phyloP scores from a whole-genome alignment of 2,113 vertebrate genomes.

The Serilophus lunatus region DNA sequence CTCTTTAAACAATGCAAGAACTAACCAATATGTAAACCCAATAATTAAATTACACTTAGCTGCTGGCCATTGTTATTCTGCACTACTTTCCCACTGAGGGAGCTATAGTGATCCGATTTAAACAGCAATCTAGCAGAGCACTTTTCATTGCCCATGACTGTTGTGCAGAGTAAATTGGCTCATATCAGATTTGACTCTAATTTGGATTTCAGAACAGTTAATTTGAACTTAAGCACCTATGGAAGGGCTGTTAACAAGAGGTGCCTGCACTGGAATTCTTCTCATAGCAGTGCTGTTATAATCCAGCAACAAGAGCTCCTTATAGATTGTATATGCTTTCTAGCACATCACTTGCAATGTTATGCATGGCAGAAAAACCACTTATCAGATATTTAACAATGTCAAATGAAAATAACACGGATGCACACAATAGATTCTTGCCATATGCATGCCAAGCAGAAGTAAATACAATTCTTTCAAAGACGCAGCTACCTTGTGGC shows the following conservation, averaged over 20 bases:
- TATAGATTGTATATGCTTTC: background rate
- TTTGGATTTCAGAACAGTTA: slow-evolving; percentile 63
- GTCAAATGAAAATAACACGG: background rate
- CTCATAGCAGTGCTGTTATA: background rate
- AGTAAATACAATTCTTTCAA: background rate
- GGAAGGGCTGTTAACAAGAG: slow-evolving; percentile 44
- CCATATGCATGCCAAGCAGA: background rate
- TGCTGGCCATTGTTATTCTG: slow-evolving; percentile 32
- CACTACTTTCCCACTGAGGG: background rate
- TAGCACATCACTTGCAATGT: background rate
- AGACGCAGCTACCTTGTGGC: background rate
- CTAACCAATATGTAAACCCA: slow-evolving; percentile 20
- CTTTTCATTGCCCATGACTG: slow-evolving; percentile 41
- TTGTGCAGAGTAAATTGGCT: slow-evolving; percentile 51
- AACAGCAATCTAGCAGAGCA: slow-evolving; percentile 45
- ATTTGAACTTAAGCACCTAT: slow-evolving; percentile 64
- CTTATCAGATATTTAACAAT: slow-evolving; percentile 2
- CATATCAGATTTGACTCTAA: slow-evolving; percentile 65
- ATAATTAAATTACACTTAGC: slow-evolving; percentile 69
- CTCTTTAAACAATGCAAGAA: slow-evolving; percentile 60
- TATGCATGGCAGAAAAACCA: background rate
- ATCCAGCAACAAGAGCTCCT: background rate
- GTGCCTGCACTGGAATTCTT: slow-evolving; percentile 2
- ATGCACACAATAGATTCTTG: background rate
- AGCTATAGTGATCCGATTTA: slow-evolving; percentile 39